These are phyloP conservation scores for Stenchaetothrips biformis DNA, from an alignment of 2,888 invertebrate genomes.

Conservation along the genomic window DNA sequence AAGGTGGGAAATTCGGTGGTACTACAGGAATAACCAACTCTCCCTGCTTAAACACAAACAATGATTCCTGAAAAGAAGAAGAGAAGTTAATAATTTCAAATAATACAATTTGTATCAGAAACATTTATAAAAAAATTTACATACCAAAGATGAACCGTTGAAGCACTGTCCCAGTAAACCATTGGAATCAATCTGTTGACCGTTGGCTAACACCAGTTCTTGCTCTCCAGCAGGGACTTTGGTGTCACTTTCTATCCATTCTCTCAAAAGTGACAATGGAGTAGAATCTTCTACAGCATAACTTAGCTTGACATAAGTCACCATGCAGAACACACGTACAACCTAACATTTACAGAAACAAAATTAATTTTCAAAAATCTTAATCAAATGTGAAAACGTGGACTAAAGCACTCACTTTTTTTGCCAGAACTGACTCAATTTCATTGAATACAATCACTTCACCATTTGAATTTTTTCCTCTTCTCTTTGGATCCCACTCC, in stretches of 20 bases:
- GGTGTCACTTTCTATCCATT: slow-evolving; percentile 59
- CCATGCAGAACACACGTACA: slow-evolving; percentile 63
- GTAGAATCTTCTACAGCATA: slow-evolving; percentile 61
- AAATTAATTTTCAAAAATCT: background rate
- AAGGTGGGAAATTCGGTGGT: slow-evolving; percentile 40
- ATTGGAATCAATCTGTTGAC: slow-evolving; percentile 51
- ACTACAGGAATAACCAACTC: slow-evolving; percentile 39
- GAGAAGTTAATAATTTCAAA: slow-evolving; percentile 10
- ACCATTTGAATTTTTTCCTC: slow-evolving; percentile 55
- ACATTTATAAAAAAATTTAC: slow-evolving; percentile 40
- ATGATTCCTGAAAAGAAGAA: slow-evolving; percentile 37
- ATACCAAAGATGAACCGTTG: slow-evolving; percentile 43
- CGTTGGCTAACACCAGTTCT: slow-evolving; percentile 48
- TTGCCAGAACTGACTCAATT: slow-evolving; percentile 54
- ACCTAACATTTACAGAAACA: slow-evolving; percentile 47
- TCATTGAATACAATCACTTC: slow-evolving; percentile 54
- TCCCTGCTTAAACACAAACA: slow-evolving; percentile 44
- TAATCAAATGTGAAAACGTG: background rate
- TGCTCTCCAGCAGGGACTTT: slow-evolving; percentile 55
- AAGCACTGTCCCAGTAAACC: slow-evolving; percentile 47
- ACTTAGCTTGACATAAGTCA: slow-evolving; percentile 56
- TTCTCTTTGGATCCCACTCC: slow-evolving; percentile 64
- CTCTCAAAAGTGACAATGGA: slow-evolving; percentile 53
- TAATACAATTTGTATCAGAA: background rate
- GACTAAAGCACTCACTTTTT: slow-evolving; percentile 48